phyloP scores from a whole-genome alignment of 1,140 invertebrate species.

The Halictus rubicundus region DNA sequence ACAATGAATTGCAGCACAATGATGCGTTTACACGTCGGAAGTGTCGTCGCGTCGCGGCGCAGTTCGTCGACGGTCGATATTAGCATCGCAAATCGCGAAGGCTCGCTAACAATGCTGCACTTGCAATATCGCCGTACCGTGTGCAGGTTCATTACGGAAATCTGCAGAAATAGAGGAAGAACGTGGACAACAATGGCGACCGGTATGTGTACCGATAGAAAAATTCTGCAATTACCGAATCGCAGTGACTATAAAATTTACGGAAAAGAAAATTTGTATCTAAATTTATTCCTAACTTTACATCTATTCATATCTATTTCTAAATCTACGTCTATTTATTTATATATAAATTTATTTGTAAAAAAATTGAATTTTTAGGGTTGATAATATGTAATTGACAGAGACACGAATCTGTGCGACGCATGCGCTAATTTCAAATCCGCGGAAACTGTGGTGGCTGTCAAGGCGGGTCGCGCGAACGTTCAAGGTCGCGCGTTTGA shows the following conservation, averaged over 20 bases:
- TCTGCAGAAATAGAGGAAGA: not conserved
- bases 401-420: no score
- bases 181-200: not conserved
- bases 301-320: no score
- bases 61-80: constrained; percentile 33
- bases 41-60: constrained; percentile 14
- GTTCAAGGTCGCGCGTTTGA: constrained; percentile 36
- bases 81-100: constrained; percentile 50
- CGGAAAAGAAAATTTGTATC: no score
- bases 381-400: no score
- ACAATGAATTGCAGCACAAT: not conserved
- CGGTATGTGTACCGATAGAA: not conserved
- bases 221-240: no score
- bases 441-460: no score
- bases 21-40: not conserved
- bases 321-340: no score
- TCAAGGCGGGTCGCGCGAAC: not conserved
- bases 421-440: not conserved
- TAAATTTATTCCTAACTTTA: no score
- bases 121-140: not conserved
- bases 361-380: no score
- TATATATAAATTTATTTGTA: no score
- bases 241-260: no score
- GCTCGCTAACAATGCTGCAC: constrained; percentile 16
- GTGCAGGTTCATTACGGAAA: no score